These are phyloP conservation scores for Adineta ricciae DNA, from an alignment of 2,888 invertebrate genomes.

Conservation along the genomic window DNA sequence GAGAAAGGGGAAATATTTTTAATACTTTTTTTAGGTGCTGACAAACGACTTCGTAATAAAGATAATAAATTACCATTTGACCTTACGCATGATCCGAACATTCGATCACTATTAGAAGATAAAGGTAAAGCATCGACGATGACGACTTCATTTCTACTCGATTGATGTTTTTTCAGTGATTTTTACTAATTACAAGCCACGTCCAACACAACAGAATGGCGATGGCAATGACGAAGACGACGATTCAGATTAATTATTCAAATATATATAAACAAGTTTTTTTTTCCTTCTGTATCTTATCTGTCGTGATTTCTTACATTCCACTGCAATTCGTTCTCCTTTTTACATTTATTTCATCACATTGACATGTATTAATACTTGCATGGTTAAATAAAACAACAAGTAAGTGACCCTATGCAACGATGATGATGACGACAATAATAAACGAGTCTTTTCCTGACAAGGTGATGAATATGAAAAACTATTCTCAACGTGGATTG, in stretches of 20 bases:
- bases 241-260: slow-evolving; percentile 35
- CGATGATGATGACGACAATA: background rate
- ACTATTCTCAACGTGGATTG: background rate
- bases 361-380: background rate
- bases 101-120: slow-evolving; percentile 45
- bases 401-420: background rate
- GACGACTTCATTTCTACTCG: no score
- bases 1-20: no score
- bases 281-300: background rate
- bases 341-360: background rate
- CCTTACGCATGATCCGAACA: slow-evolving; percentile 53
- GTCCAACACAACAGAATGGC: slow-evolving; percentile 36
- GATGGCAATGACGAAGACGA: slow-evolving; percentile 43
- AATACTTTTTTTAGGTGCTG: slow-evolving; percentile 52
- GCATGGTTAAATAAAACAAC: background rate
- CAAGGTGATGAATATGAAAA: background rate
- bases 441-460: background rate
- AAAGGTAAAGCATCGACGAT: slow-evolving; percentile 38
- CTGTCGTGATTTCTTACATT: background rate
- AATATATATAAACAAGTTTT: background rate
- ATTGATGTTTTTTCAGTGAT: background rate
- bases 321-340: background rate
- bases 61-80: slow-evolving; percentile 55
- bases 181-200: background rate
- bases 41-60: slow-evolving; percentile 53